Conservation (phyloP, 2,113 vertebrate species). For the Syngnathus scovelli region DNA sequence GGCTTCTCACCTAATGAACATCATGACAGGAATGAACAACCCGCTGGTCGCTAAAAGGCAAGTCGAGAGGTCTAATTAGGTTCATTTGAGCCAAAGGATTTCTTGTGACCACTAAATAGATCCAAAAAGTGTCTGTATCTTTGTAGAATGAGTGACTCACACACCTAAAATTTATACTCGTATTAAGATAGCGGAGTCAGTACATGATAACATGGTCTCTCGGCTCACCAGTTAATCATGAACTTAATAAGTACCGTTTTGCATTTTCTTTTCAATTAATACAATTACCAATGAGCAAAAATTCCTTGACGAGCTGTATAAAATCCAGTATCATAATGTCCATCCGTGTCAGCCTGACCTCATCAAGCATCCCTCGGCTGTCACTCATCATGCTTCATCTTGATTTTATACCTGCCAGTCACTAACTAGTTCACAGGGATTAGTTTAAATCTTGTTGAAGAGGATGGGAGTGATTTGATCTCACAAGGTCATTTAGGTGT, state of each 20-base stretch:
- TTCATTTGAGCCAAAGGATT: too few relatives aligned
- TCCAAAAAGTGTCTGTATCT: too few relatives aligned
- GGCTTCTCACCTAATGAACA: too few relatives aligned
- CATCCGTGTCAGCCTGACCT: slow-evolving; percentile 15
- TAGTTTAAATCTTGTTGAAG: too few relatives aligned
- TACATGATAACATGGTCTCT: neutral
- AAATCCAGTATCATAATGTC: slow-evolving; percentile 17
- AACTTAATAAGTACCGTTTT: slow-evolving; percentile 4
- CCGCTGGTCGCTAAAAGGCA: too few relatives aligned
- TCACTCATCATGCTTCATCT: slow-evolving; percentile 24
- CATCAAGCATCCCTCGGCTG: slow-evolving; percentile 13
- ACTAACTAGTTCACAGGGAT: slow-evolving; percentile 43
- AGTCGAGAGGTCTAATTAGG: too few relatives aligned
- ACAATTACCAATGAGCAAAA: slow-evolving; percentile 10
- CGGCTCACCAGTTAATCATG: slow-evolving; percentile 9
- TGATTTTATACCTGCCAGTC: slow-evolving; percentile 28
- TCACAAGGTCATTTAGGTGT: slow-evolving; percentile 34
- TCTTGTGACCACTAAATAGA: too few relatives aligned
- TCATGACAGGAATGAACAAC: too few relatives aligned
- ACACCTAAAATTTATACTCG: neutral
- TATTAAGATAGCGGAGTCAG: neutral
- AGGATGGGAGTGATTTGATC: slow-evolving; percentile 22
- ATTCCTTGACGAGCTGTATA: slow-evolving; percentile 23
- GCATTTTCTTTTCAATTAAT: slow-evolving; percentile 2
- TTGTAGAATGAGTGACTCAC: neutral